Percentiles rank a stretch among this genome's conserved stretches.
These are phyloP conservation scores for Trichogramma pretiosum DNA, from an alignment of 1,140 invertebrate species.

Conservation along the genomic window DNA sequence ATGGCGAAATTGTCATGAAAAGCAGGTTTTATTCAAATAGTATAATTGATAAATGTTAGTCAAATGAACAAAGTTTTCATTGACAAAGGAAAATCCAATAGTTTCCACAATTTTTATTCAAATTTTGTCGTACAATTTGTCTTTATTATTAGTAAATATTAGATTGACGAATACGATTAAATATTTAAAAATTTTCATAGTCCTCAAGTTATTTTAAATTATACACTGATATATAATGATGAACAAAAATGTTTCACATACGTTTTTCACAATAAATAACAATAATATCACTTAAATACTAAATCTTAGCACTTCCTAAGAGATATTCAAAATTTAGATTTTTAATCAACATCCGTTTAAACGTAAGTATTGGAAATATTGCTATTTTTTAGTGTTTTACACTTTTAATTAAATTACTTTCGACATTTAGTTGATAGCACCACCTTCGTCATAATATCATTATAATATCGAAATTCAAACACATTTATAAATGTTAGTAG, in stretches of 20 bases:
- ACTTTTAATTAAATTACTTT: not conserved
- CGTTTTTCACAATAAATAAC: slow-evolving; percentile 15
- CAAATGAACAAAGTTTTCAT: slow-evolving; percentile 11
- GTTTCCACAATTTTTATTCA: slow-evolving; percentile 42
- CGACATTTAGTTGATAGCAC: slow-evolving; percentile 23
- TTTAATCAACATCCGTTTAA: too few relatives aligned
- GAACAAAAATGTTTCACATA: slow-evolving; percentile 11
- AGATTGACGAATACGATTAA: slow-evolving; percentile 18
- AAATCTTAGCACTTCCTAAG: too few relatives aligned
- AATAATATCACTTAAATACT: slow-evolving; percentile 16
- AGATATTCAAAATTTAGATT: too few relatives aligned
- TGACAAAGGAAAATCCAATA: slow-evolving; percentile 35
- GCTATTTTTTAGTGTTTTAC: not conserved
- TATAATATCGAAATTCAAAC: too few relatives aligned
- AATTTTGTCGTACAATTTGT: slow-evolving; percentile 43
- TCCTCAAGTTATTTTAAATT: slow-evolving; percentile 1
- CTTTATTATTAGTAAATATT: slow-evolving; percentile 42
- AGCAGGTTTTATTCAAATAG: too few relatives aligned
- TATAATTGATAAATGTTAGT: too few relatives aligned
- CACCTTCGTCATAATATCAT: slow-evolving; percentile 31
- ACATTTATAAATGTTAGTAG: slow-evolving; percentile 30
- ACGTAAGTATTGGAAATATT: not conserved
- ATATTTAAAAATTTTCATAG: slow-evolving; percentile 9
- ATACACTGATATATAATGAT: slow-evolving; percentile 10
- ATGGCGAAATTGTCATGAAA: too few relatives aligned